These are phyloP conservation scores for Macrosiphum euphorbiae DNA, from an alignment of 2,888 invertebrate genomes.

Conservation along the genomic window DNA sequence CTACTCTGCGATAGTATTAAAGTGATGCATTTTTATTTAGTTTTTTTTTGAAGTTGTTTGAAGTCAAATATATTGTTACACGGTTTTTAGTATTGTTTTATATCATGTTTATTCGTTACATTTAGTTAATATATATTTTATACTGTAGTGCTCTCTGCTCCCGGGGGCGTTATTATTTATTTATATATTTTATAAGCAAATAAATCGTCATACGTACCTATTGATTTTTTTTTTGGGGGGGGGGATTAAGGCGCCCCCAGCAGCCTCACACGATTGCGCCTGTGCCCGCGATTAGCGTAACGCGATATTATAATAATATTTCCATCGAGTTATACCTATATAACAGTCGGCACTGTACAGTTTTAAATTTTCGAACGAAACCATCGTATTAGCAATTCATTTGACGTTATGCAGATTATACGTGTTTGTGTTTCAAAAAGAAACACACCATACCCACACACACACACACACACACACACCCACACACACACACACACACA, in stretches of 20 bases:
- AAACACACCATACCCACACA: neutral
- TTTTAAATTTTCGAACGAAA: neutral
- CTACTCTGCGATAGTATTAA: neutral
- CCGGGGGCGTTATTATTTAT: neutral
- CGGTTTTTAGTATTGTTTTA: neutral
- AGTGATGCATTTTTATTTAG: neutral
- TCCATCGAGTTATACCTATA: neutral
- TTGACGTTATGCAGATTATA: slow-evolving; percentile 23
- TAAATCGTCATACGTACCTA: neutral
- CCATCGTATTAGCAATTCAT: neutral
- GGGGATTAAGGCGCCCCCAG: neutral
- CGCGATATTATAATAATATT: neutral
- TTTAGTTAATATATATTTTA: neutral
- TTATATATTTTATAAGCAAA: neutral
- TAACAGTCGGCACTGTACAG: neutral
- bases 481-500: neutral
- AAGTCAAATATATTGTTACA: neutral
- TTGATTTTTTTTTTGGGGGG: neutral
- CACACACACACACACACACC: neutral
- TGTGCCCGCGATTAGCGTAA: neutral
- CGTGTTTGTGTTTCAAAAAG: slow-evolving; percentile 22
- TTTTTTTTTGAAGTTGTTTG: neutral
- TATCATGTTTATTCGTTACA: neutral
- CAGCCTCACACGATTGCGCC: no score
- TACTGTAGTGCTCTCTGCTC: neutral